Evolutionary conservation across 2,797 vertebrate genomes (phyloP).

Genomic region (Spondyliosoma cantharus): DNA sequence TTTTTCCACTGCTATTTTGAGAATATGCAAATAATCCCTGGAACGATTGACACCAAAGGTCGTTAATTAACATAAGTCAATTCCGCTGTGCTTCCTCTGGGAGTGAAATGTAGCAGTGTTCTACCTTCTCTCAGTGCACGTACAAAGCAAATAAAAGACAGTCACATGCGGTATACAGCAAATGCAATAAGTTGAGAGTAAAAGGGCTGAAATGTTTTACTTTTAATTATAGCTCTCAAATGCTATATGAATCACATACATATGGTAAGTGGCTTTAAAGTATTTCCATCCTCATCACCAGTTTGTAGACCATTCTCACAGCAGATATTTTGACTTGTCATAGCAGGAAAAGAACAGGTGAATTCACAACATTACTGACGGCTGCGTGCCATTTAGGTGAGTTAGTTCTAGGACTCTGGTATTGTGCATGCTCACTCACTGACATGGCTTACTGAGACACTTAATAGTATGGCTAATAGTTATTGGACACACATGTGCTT

Average conservation of each 20-base stretch:
- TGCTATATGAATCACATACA: not conserved
- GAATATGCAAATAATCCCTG: constrained; percentile 78
- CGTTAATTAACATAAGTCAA: constrained; percentile 82
- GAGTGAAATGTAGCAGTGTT: constrained; percentile 60
- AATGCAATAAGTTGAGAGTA: not conserved
- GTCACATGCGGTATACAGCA: constrained; percentile 10
- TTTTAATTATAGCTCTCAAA: constrained; percentile 1
- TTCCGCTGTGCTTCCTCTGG: constrained; percentile 71
- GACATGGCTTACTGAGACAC: too few species aligned
- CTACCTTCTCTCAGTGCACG: constrained; percentile 34
- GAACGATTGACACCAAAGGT: constrained; percentile 80
- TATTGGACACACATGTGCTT: too few species aligned
- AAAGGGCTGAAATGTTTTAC: constrained; percentile 13
- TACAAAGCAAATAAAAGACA: constrained; percentile 51
- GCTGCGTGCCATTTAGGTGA: too few species aligned
- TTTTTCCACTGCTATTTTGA: constrained; percentile 75
- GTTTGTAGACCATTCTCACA: not conserved
- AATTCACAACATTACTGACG: too few species aligned
- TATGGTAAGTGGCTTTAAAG: not conserved
- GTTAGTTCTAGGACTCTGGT: too few species aligned
- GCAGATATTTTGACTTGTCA: too few species aligned
- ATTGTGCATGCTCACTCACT: too few species aligned
- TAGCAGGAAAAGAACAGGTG: too few species aligned
- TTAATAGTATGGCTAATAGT: too few species aligned
- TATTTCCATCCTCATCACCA: not conserved